phyloP scores from a whole-genome alignment of 1,140 invertebrate species.

The Tenebrio molitor region DNA sequence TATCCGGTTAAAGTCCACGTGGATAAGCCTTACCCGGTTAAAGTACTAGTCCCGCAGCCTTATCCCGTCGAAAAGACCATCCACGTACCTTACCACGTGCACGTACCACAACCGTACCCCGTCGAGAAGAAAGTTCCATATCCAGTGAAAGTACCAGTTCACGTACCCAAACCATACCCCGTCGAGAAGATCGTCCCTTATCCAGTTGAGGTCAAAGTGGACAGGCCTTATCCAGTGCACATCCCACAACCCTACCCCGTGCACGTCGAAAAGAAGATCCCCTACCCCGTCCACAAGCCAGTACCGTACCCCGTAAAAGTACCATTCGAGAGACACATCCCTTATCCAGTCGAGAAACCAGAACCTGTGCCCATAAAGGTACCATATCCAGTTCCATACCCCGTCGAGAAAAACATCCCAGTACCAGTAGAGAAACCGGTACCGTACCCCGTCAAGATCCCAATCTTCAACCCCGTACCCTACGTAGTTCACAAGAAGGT shows the following conservation, averaged over 20 bases:
- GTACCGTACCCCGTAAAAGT: conserved; percentile 69
- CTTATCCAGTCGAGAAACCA: conserved; percentile 73
- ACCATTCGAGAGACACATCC: conserved; percentile 73
- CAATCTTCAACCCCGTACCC: conserved; percentile 74
- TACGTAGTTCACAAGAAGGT: conserved; percentile 78
- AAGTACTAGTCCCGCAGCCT: conserved; percentile 76
- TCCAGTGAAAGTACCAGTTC: conserved; percentile 73
- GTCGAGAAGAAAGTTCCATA: conserved; percentile 76
- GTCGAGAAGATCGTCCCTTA: conserved; percentile 73
- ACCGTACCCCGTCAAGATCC: conserved; percentile 75
- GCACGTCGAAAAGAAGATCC: conserved; percentile 66
- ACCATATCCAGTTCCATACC: conserved; percentile 70
- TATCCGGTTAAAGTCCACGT: conserved; percentile 80
- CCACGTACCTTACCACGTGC: conserved; percentile 75
- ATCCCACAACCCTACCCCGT: conserved; percentile 65
- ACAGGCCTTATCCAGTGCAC: conserved; percentile 72
- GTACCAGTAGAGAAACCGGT: conserved; percentile 76
- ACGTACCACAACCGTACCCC: conserved; percentile 74
- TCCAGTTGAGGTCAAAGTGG: conserved; percentile 75
- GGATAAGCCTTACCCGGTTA: conserved; percentile 75
- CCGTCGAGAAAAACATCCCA: conserved; percentile 71
- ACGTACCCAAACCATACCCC: conserved; percentile 73
- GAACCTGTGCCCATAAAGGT: conserved; percentile 74
- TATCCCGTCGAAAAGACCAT: conserved; percentile 78
- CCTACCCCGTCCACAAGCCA: conserved; percentile 68